A percentile compares a stretch with the other conserved stretches of the same genome.
Conservation (phyloP, 1,140 invertebrate species). For the Contarinia nasturtii region DNA sequence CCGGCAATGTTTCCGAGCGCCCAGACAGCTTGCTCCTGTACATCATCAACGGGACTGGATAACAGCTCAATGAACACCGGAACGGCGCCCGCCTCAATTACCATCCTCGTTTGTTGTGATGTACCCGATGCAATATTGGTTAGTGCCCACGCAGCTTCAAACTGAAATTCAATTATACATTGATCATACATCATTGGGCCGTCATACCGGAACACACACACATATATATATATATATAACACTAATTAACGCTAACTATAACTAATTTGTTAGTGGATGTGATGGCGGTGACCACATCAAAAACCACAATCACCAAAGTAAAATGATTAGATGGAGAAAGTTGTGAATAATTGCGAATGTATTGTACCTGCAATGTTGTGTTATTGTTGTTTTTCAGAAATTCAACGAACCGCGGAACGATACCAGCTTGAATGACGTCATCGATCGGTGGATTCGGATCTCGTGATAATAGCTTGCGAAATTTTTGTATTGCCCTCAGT, state of each 20-base stretch:
- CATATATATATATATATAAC: too few species aligned
- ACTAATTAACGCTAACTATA: too few species aligned
- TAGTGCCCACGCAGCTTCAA: constrained; percentile 94
- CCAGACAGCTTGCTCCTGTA: constrained; percentile 93
- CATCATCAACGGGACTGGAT: constrained; percentile 69
- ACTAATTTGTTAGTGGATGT: not conserved
- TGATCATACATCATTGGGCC: too few species aligned
- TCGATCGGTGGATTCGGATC: constrained; percentile 97
- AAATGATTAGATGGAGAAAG: not conserved
- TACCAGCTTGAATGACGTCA: constrained; percentile 92
- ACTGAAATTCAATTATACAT: constrained; percentile 39
- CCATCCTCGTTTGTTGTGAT: constrained; percentile 77
- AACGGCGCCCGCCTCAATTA: constrained; percentile 86
- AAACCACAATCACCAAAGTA: too few species aligned
- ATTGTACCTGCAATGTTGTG: constrained; percentile 69
- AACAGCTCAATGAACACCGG: constrained; percentile 78
- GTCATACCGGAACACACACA: too few species aligned
- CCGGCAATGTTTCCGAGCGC: constrained; percentile 87
- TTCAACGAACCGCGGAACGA: constrained; percentile 89
- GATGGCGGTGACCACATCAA: not conserved
- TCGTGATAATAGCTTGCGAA: constrained; percentile 81
- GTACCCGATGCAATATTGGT: constrained; percentile 98
- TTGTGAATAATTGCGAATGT: not conserved
- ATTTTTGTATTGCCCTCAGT: constrained; percentile 80
- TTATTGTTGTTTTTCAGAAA: constrained; percentile 73